A percentile compares a stretch with the other conserved stretches of the same genome.
Conservation (phyloP, 2,113 vertebrate genomes). For the Sterna hirundo region DNA sequence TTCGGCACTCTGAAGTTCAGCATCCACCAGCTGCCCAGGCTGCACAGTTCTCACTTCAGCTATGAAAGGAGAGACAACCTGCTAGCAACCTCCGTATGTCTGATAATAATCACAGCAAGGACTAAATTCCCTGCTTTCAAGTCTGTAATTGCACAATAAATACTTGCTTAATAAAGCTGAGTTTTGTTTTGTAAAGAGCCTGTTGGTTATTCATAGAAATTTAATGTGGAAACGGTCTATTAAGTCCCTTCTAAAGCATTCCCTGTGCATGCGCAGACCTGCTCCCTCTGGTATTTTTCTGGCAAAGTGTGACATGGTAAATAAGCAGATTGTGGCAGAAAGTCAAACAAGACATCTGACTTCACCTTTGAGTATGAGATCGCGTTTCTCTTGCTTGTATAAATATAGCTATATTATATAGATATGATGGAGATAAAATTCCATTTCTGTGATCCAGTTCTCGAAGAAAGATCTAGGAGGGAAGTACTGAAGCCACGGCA, state of each 20-base stretch:
- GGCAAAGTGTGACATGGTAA: neutral
- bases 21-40: neutral
- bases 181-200: conserved; percentile 59
- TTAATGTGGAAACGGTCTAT: neutral
- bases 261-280: neutral
- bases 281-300: neutral
- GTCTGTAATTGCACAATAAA: conserved; percentile 52
- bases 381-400: neutral
- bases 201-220: conserved; percentile 36
- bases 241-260: neutral
- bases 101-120: neutral
- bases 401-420: neutral
- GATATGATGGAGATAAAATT: neutral
- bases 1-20: neutral
- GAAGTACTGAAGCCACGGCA: neutral
- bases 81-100: neutral
- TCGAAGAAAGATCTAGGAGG: neutral
- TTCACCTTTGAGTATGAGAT: neutral
- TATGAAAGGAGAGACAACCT: neutral
- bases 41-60: neutral
- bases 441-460: neutral
- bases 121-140: conserved; percentile 25
- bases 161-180: conserved; percentile 69
- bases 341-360: conserved; percentile 15
- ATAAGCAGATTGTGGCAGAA: conserved; percentile 13